These are phyloP conservation scores for Cinclus cinclus DNA, from an alignment of 2,113 vertebrate species.

Conservation along the genomic window DNA sequence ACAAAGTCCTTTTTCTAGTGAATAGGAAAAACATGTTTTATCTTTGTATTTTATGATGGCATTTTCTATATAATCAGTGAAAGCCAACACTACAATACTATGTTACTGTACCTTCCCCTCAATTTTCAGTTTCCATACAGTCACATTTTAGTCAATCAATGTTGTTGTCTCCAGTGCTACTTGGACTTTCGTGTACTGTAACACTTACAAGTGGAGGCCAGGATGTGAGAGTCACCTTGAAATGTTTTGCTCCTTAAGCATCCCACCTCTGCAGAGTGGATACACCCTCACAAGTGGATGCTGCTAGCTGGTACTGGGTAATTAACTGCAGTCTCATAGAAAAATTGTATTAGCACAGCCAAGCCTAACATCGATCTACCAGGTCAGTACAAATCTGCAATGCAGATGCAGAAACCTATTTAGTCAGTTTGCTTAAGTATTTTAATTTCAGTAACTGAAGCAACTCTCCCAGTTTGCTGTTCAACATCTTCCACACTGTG, in stretches of 20 bases:
- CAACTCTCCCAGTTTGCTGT: neutral
- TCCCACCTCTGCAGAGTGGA: neutral
- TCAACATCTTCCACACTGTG: neutral
- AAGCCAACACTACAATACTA: neutral
- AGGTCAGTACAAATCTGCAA: constrained; percentile 32
- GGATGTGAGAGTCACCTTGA: neutral
- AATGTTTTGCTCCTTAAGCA: neutral
- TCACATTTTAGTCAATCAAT: neutral
- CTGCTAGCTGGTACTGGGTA: neutral
- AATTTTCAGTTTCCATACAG: neutral
- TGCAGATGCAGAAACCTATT: neutral
- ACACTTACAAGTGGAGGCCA: neutral
- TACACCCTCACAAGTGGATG: neutral
- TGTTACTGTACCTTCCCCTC: neutral
- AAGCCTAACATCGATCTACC: neutral
- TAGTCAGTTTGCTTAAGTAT: neutral
- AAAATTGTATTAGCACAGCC: neutral
- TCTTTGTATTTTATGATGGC: neutral
- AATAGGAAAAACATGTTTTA: neutral
- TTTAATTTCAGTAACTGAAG: neutral
- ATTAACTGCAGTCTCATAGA: neutral
- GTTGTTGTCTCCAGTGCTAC: neutral
- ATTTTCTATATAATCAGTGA: neutral
- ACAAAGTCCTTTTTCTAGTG: neutral
- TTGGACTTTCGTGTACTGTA: neutral